Conservation (phyloP, 2,888 invertebrate genomes). For the Pyralis farinalis region DNA sequence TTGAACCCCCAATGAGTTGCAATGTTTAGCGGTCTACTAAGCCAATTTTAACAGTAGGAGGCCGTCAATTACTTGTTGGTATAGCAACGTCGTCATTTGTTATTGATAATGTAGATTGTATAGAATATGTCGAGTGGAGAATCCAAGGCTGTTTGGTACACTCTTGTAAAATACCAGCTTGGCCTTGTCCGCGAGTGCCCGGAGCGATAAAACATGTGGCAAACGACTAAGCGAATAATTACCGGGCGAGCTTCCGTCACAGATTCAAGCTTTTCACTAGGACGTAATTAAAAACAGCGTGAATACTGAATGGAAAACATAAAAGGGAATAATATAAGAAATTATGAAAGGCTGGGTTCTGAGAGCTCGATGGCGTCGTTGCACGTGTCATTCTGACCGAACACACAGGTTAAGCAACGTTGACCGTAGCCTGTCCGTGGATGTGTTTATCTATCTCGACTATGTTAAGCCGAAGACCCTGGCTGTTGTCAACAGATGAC, state of each 20-base stretch:
- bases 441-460: no score
- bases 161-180: slow-evolving; percentile 7
- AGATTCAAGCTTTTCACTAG: slow-evolving; percentile 23
- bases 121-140: slow-evolving; percentile 23
- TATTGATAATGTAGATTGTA: slow-evolving; percentile 23
- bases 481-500: no score
- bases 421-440: no score
- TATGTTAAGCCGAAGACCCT: no score
- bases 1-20: slow-evolving; percentile 22
- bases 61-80: slow-evolving; percentile 31
- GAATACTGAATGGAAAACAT: neutral
- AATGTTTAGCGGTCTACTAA: slow-evolving; percentile 29
- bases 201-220: slow-evolving; percentile 30
- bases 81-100: slow-evolving; percentile 28
- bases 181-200: slow-evolving; percentile 26
- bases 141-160: slow-evolving; percentile 23
- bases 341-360: no score
- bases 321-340: neutral
- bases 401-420: no score
- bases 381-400: no score
- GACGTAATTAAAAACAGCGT: slow-evolving; percentile 13
- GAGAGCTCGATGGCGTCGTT: no score
- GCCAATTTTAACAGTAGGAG: slow-evolving; percentile 30
- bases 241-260: slow-evolving; percentile 32
- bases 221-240: slow-evolving; percentile 32